Conservation (phyloP, 2,113 vertebrate species). For the Xerus inauris region DNA sequence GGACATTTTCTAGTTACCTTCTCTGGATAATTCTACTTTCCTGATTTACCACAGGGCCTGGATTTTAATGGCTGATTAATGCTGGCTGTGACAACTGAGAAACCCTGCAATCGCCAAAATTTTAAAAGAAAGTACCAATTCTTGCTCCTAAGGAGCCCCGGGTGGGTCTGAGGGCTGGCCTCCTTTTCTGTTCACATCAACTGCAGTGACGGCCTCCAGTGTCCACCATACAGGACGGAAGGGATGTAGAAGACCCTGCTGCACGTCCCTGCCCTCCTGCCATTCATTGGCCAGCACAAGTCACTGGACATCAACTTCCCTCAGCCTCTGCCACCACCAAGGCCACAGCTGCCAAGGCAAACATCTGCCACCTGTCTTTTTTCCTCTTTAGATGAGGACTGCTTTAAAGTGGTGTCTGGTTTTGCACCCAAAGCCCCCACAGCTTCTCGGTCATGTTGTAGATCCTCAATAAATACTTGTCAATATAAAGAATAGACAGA, state of each 20-base stretch:
- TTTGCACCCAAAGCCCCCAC: neutral
- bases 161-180: neutral
- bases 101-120: neutral
- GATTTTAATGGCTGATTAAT: neutral
- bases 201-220: neutral
- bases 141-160: neutral
- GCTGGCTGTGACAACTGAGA: neutral
- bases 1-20: neutral
- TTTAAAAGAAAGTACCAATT: neutral
- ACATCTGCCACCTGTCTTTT: neutral
- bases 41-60: neutral
- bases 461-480: neutral
- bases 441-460: neutral
- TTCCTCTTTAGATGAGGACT: neutral
- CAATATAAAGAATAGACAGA: neutral
- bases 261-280: fast-evolving
- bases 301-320: neutral
- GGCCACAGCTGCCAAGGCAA: fast-evolving
- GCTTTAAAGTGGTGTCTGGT: neutral
- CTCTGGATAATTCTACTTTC: neutral
- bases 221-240: neutral
- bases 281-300: neutral
- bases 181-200: neutral
- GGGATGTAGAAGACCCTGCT: fast-evolving
- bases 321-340: fast-evolving